Evolutionary conservation across 1,140 invertebrate genomes (phyloP).

Genomic region (Ridgeia piscesae): DNA sequence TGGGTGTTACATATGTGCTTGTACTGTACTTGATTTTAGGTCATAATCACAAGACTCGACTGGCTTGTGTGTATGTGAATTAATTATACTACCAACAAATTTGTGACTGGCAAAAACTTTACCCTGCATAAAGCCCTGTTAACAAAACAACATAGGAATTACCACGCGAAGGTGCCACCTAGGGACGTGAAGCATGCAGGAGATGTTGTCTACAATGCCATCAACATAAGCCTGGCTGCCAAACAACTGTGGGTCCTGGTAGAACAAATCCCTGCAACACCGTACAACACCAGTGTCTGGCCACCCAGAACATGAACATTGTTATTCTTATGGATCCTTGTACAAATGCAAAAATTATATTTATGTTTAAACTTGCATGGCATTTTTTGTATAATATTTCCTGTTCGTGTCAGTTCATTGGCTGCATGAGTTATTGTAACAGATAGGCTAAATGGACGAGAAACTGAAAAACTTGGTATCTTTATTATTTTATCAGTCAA

Average conservation of each 20-base stretch:
- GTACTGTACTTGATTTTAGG: too few species aligned
- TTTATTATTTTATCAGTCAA: background rate
- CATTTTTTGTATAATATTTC: too few species aligned
- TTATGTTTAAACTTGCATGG: too few species aligned
- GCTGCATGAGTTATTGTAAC: background rate
- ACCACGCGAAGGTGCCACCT: constrained; percentile 73
- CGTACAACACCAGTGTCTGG: background rate
- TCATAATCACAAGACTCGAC: background rate
- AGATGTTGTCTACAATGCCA: constrained; percentile 67
- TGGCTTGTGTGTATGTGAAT: background rate
- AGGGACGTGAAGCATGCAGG: constrained; percentile 70
- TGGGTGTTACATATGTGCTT: too few species aligned
- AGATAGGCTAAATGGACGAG: background rate
- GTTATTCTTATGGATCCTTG: too few species aligned
- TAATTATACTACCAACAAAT: background rate
- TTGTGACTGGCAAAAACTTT: background rate
- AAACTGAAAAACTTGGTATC: background rate
- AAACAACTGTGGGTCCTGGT: constrained; percentile 64
- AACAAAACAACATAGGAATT: background rate
- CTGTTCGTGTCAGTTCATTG: background rate
- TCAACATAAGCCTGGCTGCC: constrained; percentile 66
- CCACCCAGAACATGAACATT: too few species aligned
- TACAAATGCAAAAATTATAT: too few species aligned
- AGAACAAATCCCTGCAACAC: constrained; percentile 60
- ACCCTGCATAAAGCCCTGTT: background rate